Conservation (phyloP, 2,888 invertebrate genomes). For the Megalurothrips usitatus region DNA sequence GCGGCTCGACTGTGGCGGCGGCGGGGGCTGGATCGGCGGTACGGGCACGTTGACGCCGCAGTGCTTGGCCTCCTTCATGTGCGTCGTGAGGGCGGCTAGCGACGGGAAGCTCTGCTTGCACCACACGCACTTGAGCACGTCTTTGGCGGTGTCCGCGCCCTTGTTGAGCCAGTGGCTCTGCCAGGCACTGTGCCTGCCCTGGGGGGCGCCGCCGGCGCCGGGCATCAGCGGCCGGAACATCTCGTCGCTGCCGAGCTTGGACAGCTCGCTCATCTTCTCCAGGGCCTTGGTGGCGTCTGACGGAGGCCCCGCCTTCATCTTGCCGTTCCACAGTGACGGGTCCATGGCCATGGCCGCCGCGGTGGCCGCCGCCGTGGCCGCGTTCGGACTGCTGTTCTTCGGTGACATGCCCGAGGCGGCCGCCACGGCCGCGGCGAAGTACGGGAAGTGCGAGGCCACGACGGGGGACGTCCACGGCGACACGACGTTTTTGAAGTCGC, state of each 20-base stretch:
- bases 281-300: constrained; percentile 82
- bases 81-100: constrained; percentile 87
- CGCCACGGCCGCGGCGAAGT: constrained; percentile 70
- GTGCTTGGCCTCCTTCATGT: constrained; percentile 98
- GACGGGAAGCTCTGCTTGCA: constrained; percentile 96
- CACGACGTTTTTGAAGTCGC: constrained; percentile 64
- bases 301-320: constrained; percentile 59
- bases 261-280: constrained; percentile 87
- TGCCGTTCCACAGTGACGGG: constrained; percentile 66
- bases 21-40: constrained; percentile 57
- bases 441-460: constrained; percentile 69
- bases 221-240: constrained; percentile 59
- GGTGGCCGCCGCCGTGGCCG: constrained; percentile 59
- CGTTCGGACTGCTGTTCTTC: constrained; percentile 81
- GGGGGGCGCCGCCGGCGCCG: constrained; percentile 49
- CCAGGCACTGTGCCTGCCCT: constrained; percentile 83
- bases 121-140: constrained; percentile 96
- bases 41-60: constrained; percentile 83
- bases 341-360: constrained; percentile 47
- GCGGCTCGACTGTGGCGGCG: constrained; percentile 43
- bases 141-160: constrained; percentile 90
- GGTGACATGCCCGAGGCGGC: constrained; percentile 41
- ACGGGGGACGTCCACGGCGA: constrained; percentile 77
- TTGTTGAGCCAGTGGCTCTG: constrained; percentile 97
- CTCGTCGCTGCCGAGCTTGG: constrained; percentile 76